phyloP scores from a whole-genome alignment of 2,797 vertebrate genomes.

The Hemitrygon akajei region DNA sequence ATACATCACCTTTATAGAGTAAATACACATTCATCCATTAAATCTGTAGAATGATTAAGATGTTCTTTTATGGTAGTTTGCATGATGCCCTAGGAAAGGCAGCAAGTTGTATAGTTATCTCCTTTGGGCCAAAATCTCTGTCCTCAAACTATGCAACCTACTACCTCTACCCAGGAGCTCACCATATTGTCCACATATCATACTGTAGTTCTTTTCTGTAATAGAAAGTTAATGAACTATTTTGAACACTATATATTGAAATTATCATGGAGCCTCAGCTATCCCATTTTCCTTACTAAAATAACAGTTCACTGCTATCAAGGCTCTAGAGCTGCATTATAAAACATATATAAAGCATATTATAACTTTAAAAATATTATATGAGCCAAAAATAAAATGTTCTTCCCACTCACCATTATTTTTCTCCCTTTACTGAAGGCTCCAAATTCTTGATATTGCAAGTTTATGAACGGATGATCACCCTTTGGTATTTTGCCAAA shows the following conservation, averaged over 20 bases:
- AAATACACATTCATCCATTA: not conserved
- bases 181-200: constrained; percentile 34
- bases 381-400: too few relatives aligned
- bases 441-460: not conserved
- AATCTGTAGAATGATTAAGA: not conserved
- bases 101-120: constrained; percentile 98
- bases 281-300: not conserved
- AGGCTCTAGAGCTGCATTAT: not conserved
- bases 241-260: not conserved
- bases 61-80: constrained; percentile 7
- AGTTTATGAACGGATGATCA: too few relatives aligned
- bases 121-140: constrained; percentile 85
- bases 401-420: too few relatives aligned
- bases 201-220: not conserved
- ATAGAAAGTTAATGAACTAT: constrained; percentile 9
- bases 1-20: not conserved
- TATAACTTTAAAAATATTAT: not conserved
- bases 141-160: constrained; percentile 98
- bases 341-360: not conserved
- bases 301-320: not conserved
- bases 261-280: not conserved
- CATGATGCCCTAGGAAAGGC: constrained; percentile 83
- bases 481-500: not conserved
- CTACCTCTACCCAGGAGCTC: constrained; percentile 86
- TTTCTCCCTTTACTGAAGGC: not conserved